Percentiles rank a stretch among this genome's conserved stretches.
These are phyloP conservation scores for Mellivora capensis DNA, from an alignment of 2,113 vertebrate genomes.

Conservation along the genomic window DNA sequence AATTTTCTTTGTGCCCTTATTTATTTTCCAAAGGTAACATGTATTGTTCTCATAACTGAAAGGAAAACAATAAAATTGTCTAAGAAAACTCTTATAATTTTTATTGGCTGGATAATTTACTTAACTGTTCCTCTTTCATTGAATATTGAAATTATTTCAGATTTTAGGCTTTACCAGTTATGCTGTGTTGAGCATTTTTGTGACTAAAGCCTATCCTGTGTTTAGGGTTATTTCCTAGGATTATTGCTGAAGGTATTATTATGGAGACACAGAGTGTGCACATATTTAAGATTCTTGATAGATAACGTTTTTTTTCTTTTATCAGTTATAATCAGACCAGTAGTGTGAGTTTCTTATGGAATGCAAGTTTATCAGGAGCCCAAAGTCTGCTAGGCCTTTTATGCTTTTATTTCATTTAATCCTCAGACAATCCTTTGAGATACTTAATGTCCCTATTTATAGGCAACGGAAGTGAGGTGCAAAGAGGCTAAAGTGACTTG, in stretches of 20 bases:
- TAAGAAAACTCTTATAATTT: not conserved
- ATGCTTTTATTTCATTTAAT: constrained; percentile 50
- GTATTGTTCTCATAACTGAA: constrained; percentile 25
- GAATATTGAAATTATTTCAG: constrained; percentile 30
- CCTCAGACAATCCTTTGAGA: constrained; percentile 42
- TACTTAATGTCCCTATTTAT: constrained; percentile 55
- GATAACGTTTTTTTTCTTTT: not conserved
- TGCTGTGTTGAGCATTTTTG: constrained; percentile 27
- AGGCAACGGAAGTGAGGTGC: constrained; percentile 41
- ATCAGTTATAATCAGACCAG: not conserved
- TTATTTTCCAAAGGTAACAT: constrained; percentile 13
- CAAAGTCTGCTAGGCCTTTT: not conserved
- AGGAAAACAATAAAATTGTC: constrained; percentile 25
- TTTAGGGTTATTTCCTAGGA: constrained; percentile 35
- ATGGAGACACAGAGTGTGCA: not conserved
- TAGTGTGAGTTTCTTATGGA: constrained; percentile 4
- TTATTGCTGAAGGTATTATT: not conserved
- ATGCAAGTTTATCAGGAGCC: constrained; percentile 8
- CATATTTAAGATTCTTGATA: constrained; percentile 29
- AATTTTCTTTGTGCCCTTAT: constrained; percentile 48
- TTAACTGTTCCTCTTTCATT: constrained; percentile 4
- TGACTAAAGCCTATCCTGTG: constrained; percentile 23
- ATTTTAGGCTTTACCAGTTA: constrained; percentile 22
- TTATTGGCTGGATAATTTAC: constrained; percentile 27
- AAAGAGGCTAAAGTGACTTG: constrained; percentile 11